Conservation (phyloP, 1,140 invertebrate species). For the Carposina sasakii region DNA sequence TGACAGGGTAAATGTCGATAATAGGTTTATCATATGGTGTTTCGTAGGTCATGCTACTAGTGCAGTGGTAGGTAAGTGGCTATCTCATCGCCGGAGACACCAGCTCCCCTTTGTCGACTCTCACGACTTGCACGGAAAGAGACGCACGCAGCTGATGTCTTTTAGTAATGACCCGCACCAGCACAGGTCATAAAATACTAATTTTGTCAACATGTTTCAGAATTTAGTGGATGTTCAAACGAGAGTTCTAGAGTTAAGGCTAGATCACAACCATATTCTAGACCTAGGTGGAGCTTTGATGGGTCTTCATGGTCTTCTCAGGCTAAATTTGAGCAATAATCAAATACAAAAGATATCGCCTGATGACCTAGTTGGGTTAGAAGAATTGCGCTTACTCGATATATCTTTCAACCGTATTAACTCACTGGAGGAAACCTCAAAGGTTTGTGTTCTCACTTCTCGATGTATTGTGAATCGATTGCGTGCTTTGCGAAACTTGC, state of each 20-base stretch:
- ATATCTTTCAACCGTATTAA: slow-evolving; percentile 83
- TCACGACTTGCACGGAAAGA: no score
- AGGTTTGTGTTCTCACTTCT: slow-evolving; percentile 72
- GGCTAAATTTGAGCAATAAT: slow-evolving; percentile 83
- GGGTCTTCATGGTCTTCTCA: slow-evolving; percentile 80
- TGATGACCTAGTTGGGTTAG: slow-evolving; percentile 82
- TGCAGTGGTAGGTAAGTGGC: no score
- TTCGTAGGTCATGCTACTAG: no score
- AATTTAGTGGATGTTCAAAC: slow-evolving; percentile 83
- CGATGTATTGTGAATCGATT: slow-evolving; percentile 1
- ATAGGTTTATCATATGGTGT: no score
- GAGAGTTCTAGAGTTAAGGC: slow-evolving; percentile 77
- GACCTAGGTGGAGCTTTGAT: slow-evolving; percentile 81
- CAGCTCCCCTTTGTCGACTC: no score
- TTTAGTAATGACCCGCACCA: no score
- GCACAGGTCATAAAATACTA: no score
- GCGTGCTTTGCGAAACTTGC: slow-evolving; percentile 30
- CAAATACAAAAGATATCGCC: slow-evolving; percentile 79
- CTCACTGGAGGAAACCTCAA: slow-evolving; percentile 84
- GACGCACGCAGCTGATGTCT: no score
- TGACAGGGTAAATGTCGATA: no score
- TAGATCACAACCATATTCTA: slow-evolving; percentile 82
- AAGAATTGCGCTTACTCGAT: slow-evolving; percentile 80
- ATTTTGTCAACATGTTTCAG: no score
- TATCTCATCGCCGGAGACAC: no score